A percentile compares a stretch with the other conserved stretches of the same genome.
phyloP scores from a whole-genome alignment of 2,888 invertebrate genomes.

The Volucella zonaria region DNA sequence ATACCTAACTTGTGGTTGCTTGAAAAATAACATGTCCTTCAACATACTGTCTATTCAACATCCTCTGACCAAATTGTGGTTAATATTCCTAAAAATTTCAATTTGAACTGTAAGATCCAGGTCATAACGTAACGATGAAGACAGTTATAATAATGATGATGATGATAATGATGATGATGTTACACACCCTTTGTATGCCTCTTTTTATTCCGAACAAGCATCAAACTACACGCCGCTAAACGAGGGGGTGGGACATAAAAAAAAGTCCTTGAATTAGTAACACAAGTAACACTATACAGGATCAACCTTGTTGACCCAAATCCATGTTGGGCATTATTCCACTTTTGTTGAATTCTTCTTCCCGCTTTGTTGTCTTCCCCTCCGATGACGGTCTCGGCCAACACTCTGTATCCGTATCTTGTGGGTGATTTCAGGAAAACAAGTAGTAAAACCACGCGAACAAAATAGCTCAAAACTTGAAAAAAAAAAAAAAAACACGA shows the following conservation, averaged over 20 bases:
- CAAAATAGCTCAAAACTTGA: constrained; percentile 52
- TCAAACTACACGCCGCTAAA: not conserved
- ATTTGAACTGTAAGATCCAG: constrained; percentile 55
- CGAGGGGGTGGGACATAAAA: constrained; percentile 33
- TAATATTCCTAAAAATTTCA: constrained; percentile 53
- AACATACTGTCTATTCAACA: not conserved
- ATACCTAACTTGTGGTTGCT: too few species aligned
- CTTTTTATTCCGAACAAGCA: not conserved
- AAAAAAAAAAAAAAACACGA: constrained; percentile 25
- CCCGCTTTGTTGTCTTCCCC: not conserved
- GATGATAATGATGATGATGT: constrained; percentile 26
- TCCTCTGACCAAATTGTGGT: constrained; percentile 7
- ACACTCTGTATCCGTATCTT: not conserved
- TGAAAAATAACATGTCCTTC: too few species aligned
- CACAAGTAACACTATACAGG: constrained; percentile 65
- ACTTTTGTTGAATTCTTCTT: constrained; percentile 55
- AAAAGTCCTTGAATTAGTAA: constrained; percentile 69
- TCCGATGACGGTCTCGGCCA: not conserved
- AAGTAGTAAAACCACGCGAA: constrained; percentile 63
- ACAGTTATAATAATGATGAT: not conserved
- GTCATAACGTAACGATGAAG: constrained; percentile 46
- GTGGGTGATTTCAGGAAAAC: constrained; percentile 47
- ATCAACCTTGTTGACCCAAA: constrained; percentile 72
- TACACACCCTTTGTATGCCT: constrained; percentile 30
- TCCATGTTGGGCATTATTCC: constrained; percentile 62